phyloP scores from a whole-genome alignment of 2,888 invertebrate genomes.

The Pollenia labialis region DNA sequence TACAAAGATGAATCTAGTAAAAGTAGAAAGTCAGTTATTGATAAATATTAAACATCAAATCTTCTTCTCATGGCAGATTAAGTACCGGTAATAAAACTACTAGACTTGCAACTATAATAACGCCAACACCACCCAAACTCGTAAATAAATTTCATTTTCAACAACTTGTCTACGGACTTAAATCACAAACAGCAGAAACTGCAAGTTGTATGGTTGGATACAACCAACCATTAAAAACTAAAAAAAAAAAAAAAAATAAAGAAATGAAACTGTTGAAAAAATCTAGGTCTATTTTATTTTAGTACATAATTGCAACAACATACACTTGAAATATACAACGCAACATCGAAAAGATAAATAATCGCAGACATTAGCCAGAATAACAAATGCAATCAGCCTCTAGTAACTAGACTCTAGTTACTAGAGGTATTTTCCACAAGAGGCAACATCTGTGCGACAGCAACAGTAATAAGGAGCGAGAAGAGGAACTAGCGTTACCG shows the following conservation, averaged over 20 bases:
- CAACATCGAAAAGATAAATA: conserved; percentile 55
- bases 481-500: no score
- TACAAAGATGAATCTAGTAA: conserved; percentile 36
- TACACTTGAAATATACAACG: conserved; percentile 33
- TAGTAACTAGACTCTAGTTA: no score
- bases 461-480: background rate
- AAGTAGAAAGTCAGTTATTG: conserved; percentile 50
- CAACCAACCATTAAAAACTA: background rate
- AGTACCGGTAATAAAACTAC: conserved; percentile 23
- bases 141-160: conserved; percentile 61
- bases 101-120: conserved; percentile 25
- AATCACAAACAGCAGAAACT: background rate
- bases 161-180: background rate
- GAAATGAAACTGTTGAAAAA: conserved; percentile 33
- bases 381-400: conserved; percentile 9
- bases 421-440: background rate
- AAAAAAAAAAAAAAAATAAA: conserved; percentile 32
- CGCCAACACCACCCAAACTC: conserved; percentile 42
- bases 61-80: conserved; percentile 26
- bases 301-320: conserved; percentile 18
- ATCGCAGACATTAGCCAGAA: conserved; percentile 47
- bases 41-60: conserved; percentile 28
- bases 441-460: conserved; percentile 40
- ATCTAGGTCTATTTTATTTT: conserved; percentile 40
- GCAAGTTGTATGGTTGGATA: background rate